phyloP scores from a whole-genome alignment of 2,888 invertebrate genomes.

The Eristalis pertinax region DNA sequence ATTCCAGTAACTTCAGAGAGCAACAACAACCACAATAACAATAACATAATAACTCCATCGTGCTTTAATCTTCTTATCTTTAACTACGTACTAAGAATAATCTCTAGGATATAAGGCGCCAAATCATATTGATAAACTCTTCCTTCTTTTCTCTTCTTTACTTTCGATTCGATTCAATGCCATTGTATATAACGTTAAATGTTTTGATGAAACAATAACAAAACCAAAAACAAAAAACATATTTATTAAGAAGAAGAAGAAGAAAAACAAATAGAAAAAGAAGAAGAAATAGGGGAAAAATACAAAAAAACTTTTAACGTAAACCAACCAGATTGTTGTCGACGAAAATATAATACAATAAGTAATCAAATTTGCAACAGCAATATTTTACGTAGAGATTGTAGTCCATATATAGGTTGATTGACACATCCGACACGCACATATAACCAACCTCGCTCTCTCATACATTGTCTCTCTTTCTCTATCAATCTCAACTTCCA shows the following conservation, averaged over 20 bases:
- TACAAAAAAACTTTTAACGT: too few species aligned
- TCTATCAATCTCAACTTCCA: too few species aligned
- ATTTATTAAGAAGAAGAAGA: neutral
- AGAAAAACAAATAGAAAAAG: neutral
- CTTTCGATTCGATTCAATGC: too few species aligned
- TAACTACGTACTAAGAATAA: neutral
- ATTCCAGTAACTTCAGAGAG: neutral
- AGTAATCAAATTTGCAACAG: constrained; percentile 20
- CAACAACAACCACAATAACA: neutral
- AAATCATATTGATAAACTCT: neutral
- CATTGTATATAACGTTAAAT: neutral
- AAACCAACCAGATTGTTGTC: neutral
- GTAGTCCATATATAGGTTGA: neutral
- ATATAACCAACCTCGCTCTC: too few species aligned
- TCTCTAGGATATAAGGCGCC: neutral
- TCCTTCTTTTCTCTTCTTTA: neutral
- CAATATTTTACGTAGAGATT: constrained; percentile 58
- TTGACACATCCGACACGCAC: too few species aligned
- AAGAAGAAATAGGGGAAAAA: neutral
- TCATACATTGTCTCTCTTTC: too few species aligned
- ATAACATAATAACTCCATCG: constrained; percentile 23
- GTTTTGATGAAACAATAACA: neutral
- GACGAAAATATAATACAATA: constrained; percentile 7
- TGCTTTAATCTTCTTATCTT: constrained; percentile 34
- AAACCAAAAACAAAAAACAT: neutral